A percentile compares a stretch with the other conserved stretches of the same genome.
Evolutionary conservation across 2,113 vertebrate genomes (phyloP).

Genomic region (Galbula dea): DNA sequence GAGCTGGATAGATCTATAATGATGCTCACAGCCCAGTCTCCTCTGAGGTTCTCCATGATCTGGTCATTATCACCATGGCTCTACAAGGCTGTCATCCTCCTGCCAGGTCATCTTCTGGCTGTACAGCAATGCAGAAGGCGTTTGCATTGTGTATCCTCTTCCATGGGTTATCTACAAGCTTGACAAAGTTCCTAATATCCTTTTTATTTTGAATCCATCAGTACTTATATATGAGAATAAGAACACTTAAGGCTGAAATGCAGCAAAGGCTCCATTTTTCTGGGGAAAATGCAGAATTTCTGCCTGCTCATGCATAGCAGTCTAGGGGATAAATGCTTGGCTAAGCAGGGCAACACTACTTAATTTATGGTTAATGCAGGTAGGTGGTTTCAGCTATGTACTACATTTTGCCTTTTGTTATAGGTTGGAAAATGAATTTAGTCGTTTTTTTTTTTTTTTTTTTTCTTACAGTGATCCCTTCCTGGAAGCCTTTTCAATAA

Average conservation of each 20-base stretch:
- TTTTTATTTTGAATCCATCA: not conserved
- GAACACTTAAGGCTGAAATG: not conserved
- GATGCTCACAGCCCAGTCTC: not conserved
- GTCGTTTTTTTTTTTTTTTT: not conserved
- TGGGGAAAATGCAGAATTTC: not conserved
- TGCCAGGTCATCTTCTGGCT: not conserved
- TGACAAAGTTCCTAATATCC: not conserved
- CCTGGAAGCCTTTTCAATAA: not conserved
- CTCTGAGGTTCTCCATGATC: accelerated
- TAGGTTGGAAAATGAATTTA: not conserved
- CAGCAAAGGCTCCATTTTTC: not conserved
- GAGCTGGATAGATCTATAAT: not conserved
- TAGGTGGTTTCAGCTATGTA: not conserved
- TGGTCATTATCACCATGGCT: not conserved
- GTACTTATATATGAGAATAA: accelerated
- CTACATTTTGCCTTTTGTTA: not conserved
- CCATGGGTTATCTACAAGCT: not conserved
- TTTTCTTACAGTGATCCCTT: not conserved
- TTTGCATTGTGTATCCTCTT: not conserved
- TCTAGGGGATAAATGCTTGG: not conserved
- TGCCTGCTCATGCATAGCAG: not conserved
- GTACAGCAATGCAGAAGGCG: not conserved
- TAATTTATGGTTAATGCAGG: not conserved
- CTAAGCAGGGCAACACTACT: not conserved
- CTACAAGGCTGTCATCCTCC: not conserved